Conservation (phyloP, 2,888 invertebrate genomes). For the Harpalus rufipes region DNA sequence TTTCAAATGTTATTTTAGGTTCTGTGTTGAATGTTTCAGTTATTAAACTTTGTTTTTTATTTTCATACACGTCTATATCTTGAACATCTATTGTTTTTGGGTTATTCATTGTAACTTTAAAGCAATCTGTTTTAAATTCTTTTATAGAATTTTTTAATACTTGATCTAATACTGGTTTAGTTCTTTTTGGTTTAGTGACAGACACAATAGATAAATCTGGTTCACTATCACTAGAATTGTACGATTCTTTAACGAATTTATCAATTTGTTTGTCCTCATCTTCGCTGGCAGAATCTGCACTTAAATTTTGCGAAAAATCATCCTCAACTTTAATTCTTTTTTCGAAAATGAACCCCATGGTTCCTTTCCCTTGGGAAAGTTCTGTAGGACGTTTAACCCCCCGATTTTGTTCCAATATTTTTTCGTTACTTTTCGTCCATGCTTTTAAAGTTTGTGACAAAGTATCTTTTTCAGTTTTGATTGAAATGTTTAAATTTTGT, state of each 20-base stretch:
- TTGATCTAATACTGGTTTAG: constrained; percentile 52
- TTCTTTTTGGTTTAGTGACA: constrained; percentile 22
- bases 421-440: constrained; percentile 77
- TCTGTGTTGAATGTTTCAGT: background rate
- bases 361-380: constrained; percentile 59
- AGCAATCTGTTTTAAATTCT: constrained; percentile 61
- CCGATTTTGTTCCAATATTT: constrained; percentile 69
- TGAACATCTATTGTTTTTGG: constrained; percentile 30
- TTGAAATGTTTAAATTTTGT: constrained; percentile 76
- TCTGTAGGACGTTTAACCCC: constrained; percentile 68
- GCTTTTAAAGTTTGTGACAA: constrained; percentile 75
- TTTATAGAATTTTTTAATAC: constrained; percentile 37
- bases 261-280: constrained; percentile 56
- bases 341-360: constrained; percentile 58
- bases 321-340: constrained; percentile 67
- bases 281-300: constrained; percentile 65
- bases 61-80: constrained; percentile 15
- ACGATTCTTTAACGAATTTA: constrained; percentile 41
- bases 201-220: constrained; percentile 3
- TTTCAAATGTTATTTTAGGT: background rate
- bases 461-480: constrained; percentile 43
- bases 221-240: constrained; percentile 60
- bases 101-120: constrained; percentile 55
- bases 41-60: constrained; percentile 13
- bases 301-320: constrained; percentile 58